These are phyloP conservation scores for Drosophila elegans DNA, from an alignment of 1,140 invertebrate genomes.

Conservation along the genomic window DNA sequence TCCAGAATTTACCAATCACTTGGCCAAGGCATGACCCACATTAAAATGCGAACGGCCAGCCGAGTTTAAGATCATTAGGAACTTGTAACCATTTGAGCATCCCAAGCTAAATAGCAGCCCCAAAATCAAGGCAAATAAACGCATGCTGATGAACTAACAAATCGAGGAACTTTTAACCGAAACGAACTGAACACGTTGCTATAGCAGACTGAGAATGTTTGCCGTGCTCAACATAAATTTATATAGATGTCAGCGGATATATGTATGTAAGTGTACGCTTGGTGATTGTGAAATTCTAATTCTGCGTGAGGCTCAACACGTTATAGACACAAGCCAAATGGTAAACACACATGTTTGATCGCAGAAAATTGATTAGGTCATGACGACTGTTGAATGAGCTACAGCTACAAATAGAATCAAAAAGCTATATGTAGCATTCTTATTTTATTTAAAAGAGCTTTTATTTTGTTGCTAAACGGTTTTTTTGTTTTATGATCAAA, in stretches of 20 bases:
- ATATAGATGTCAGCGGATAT: constrained; percentile 13
- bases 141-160: constrained; percentile 13
- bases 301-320: constrained; percentile 19
- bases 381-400: background rate
- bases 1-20: constrained; percentile 85
- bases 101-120: constrained; percentile 16
- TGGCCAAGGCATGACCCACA: constrained; percentile 86
- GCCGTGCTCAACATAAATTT: background rate
- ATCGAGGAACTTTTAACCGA: background rate
- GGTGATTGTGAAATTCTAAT: constrained; percentile 34
- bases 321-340: constrained; percentile 6
- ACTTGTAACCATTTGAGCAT: constrained; percentile 43
- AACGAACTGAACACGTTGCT: constrained; percentile 6
- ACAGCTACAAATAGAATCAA: background rate
- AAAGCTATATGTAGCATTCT: too few species aligned
- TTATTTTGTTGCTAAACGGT: too few species aligned
- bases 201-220: constrained; percentile 18
- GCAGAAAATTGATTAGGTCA: background rate
- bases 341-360: constrained; percentile 15
- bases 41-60: constrained; percentile 86
- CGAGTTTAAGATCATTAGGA: constrained; percentile 85
- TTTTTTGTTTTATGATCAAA: too few species aligned
- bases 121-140: constrained; percentile 19
- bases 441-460: background rate
- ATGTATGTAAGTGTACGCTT: background rate